Evolutionary conservation across 2,797 vertebrate genomes (phyloP).

Genomic region (Tachyglossus aculeatus): DNA sequence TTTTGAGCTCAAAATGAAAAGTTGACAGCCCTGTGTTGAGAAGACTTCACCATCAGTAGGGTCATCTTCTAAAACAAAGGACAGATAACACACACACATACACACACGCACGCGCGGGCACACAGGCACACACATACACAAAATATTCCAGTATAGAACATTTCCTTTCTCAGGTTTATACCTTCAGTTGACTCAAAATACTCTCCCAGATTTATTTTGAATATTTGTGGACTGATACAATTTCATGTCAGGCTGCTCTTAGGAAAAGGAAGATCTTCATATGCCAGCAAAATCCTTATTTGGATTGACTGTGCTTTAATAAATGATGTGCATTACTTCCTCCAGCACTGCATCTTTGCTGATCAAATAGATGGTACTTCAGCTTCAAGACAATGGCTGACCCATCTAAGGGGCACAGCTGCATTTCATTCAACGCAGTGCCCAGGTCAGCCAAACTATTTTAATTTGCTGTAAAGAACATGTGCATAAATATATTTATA

Average conservation of each 20-base stretch:
- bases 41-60: too few relatives aligned
- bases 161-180: too few relatives aligned
- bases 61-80: too few relatives aligned
- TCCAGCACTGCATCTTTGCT: neutral
- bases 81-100: too few relatives aligned
- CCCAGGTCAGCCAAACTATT: slow-evolving; percentile 53
- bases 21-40: too few relatives aligned
- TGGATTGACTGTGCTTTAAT: neutral
- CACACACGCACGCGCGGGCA: too few relatives aligned
- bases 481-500: slow-evolving; percentile 42
- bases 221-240: neutral
- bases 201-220: neutral
- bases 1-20: too few relatives aligned
- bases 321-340: neutral
- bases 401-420: slow-evolving; percentile 6
- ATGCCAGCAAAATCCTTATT: neutral
- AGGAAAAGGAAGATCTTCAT: slow-evolving; percentile 19
- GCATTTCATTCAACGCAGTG: slow-evolving; percentile 35
- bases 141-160: too few relatives aligned
- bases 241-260: neutral
- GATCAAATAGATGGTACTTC: slow-evolving; percentile 22
- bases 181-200: neutral
- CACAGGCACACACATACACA: too few relatives aligned
- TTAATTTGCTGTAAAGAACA: slow-evolving; percentile 46
- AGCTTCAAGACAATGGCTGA: neutral